These are phyloP conservation scores for Paraescarpia echinospica DNA, from an alignment of 1,140 invertebrate species.

Conservation along the genomic window DNA sequence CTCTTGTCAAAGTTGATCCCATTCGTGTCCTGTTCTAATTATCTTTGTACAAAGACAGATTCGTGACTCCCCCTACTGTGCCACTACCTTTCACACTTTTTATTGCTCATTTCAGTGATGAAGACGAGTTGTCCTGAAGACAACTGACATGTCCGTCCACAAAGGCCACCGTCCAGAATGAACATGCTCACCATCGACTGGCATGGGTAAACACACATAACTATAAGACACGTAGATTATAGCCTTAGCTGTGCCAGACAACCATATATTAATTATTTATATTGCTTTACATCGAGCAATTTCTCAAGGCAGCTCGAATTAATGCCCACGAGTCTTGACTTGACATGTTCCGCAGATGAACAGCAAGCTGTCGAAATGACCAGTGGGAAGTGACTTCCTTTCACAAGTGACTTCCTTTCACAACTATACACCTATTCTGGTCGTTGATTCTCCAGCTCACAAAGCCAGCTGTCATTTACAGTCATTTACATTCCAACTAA, in stretches of 20 bases:
- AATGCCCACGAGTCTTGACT: neutral
- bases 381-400: neutral
- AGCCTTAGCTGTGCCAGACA: neutral
- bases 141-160: neutral
- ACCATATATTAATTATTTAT: no score
- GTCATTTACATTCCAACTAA: neutral
- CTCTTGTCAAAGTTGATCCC: neutral
- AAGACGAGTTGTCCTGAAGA: neutral
- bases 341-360: neutral
- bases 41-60: neutral
- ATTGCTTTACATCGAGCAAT: neutral
- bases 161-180: neutral
- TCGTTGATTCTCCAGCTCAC: neutral
- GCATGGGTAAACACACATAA: neutral
- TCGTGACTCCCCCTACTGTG: no score
- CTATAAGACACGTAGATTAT: neutral
- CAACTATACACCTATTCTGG: neutral
- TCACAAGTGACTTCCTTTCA: neutral
- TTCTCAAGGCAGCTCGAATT: neutral
- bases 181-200: neutral
- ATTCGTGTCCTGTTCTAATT: neutral
- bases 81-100: no score
- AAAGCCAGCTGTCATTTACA: neutral
- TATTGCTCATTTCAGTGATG: neutral
- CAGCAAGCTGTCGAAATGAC: neutral